phyloP scores from a whole-genome alignment of 2,888 invertebrate species.

The Brachycybe producta region DNA sequence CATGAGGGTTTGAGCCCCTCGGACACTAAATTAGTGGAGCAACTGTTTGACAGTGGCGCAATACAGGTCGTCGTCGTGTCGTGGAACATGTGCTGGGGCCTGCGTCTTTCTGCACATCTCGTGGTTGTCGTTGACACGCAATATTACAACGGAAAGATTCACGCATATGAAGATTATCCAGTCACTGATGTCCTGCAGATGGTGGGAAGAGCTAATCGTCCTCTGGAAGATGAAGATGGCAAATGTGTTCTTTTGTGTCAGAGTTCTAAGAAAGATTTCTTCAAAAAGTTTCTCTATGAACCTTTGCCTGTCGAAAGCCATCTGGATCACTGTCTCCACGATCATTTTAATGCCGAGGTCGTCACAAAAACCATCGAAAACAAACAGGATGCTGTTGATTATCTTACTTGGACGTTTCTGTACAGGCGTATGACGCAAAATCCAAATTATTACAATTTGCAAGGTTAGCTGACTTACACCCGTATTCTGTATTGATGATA shows the following conservation, averaged over 20 bases:
- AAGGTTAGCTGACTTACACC: conserved; percentile 36
- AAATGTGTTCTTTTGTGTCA: conserved; percentile 95
- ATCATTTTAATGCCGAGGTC: conserved; percentile 99
- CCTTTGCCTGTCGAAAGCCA: conserved; percentile 96
- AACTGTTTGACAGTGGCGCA: conserved; percentile 83
- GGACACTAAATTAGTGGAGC: conserved; percentile 83
- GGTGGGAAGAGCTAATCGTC: conserved; percentile 91
- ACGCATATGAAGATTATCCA: conserved; percentile 89
- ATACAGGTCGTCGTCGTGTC: conserved; percentile 87
- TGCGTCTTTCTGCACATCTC: conserved; percentile 81
- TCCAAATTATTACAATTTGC: conserved; percentile 97
- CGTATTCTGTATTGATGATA: not conserved
- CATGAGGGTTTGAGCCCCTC: conserved; percentile 80
- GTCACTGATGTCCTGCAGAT: conserved; percentile 94
- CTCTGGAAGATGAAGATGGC: conserved; percentile 79
- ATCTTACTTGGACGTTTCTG: conserved; percentile 97
- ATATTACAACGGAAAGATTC: conserved; percentile 64
- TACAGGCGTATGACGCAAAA: conserved; percentile 95
- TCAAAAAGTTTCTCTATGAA: conserved; percentile 94
- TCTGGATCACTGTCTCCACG: conserved; percentile 91
- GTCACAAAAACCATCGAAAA: conserved; percentile 99
- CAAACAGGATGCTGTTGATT: conserved; percentile 99
- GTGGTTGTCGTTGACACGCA: conserved; percentile 96
- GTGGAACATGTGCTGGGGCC: conserved; percentile 80
- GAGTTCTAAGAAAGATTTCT: conserved; percentile 94